phyloP scores from a whole-genome alignment of 2,113 vertebrate genomes.

The Tetrao urogallus region DNA sequence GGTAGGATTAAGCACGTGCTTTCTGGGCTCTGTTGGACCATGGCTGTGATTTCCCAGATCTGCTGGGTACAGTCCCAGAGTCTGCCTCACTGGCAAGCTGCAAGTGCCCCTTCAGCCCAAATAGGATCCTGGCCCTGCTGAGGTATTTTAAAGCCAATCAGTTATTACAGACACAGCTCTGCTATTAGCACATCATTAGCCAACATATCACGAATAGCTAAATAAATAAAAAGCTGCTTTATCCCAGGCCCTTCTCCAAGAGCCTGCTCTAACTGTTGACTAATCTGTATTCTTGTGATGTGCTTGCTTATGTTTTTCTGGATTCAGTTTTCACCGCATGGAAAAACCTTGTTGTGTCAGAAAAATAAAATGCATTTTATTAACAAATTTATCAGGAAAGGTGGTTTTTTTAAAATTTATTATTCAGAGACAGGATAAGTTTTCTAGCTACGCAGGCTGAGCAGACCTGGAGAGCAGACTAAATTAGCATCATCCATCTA shows the following conservation, averaged over 20 bases:
- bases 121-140: background rate
- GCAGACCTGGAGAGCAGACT: background rate
- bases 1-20: background rate
- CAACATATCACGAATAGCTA: background rate
- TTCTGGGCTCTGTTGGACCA: background rate
- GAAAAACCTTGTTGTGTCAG: background rate
- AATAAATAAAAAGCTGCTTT: background rate
- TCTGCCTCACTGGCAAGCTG: background rate
- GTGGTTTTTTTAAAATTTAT: background rate
- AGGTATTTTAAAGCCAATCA: background rate
- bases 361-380: background rate
- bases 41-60: background rate
- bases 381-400: background rate
- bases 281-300: background rate
- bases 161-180: background rate
- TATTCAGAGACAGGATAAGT: background rate
- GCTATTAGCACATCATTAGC: conserved; percentile 23
- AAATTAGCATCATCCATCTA: background rate
- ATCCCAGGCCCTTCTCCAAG: background rate
- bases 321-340: background rate
- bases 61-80: background rate
- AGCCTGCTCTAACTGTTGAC: background rate
- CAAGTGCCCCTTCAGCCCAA: background rate
- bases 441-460: background rate
- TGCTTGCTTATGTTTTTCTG: background rate